Percentiles rank a stretch among this genome's conserved stretches.
Evolutionary conservation across 2,797 vertebrate genomes (phyloP).

Genomic region (Chelon auratus): DNA sequence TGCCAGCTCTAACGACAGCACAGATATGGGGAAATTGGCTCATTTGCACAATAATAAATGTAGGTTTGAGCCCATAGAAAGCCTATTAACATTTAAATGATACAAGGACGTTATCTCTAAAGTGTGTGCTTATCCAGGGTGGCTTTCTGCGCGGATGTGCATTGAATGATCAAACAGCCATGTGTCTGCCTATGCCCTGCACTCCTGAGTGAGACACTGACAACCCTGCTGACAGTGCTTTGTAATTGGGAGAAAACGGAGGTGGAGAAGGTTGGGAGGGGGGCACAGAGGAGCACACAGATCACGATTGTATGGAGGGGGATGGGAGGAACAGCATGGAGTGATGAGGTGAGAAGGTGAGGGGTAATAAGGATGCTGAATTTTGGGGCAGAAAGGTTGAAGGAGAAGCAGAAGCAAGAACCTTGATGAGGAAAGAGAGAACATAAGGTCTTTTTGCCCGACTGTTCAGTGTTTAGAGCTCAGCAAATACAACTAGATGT

Average conservation of each 20-base stretch:
- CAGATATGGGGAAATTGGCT: conserved; percentile 81
- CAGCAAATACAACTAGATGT: conserved; percentile 19
- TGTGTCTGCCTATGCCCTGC: conserved; percentile 47
- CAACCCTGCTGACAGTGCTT: conserved; percentile 66
- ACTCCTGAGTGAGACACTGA: conserved; percentile 60
- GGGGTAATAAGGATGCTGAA: background rate
- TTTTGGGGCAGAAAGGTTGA: conserved; percentile 6
- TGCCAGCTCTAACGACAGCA: conserved; percentile 79
- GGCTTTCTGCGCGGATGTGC: conserved; percentile 76
- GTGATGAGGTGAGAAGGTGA: background rate
- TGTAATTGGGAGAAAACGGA: conserved; percentile 68
- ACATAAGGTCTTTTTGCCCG: background rate
- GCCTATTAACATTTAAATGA: conserved; percentile 85
- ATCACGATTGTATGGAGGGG: conserved; percentile 17
- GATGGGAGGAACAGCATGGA: background rate
- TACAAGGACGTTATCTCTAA: conserved; percentile 82
- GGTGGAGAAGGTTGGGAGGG: conserved; percentile 15
- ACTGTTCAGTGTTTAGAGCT: conserved; percentile 18
- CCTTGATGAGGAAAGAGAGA: background rate
- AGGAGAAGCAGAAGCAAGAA: conserved; percentile 7
- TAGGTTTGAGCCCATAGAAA: conserved; percentile 82
- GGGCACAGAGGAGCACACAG: conserved; percentile 23
- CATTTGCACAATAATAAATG: conserved; percentile 85
- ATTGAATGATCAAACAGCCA: conserved; percentile 78
- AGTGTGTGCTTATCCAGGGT: conserved; percentile 81